Percentiles rank a stretch among this genome's conserved stretches.
Evolutionary conservation across 2,797 vertebrate species (phyloP).

Genomic region (Eurystomus glaucurus): DNA sequence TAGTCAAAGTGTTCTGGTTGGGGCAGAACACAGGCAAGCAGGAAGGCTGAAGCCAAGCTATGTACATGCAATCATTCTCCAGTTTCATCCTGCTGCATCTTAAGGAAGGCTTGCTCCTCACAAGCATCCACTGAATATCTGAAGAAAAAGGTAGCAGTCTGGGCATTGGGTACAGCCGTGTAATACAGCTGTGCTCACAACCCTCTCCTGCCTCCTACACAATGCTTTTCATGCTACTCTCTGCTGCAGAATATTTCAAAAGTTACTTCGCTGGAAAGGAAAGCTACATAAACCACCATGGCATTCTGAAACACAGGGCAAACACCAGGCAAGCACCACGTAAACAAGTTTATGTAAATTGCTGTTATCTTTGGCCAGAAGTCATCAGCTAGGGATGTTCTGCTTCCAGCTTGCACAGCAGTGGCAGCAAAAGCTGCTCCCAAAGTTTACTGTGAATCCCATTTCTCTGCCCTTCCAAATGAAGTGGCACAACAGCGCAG

Average conservation of each 20-base stretch:
- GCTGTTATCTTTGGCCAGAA: neutral
- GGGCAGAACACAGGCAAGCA: neutral
- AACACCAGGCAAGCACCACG: neutral
- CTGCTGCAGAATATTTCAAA: neutral
- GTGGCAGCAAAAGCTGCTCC: neutral
- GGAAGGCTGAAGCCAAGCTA: neutral
- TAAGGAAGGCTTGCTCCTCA: neutral
- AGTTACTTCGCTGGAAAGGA: neutral
- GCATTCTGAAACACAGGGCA: neutral
- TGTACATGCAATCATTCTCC: accelerated
- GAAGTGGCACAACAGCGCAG: neutral
- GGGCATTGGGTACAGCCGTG: neutral
- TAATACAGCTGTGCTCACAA: neutral
- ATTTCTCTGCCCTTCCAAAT: neutral
- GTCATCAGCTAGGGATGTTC: neutral
- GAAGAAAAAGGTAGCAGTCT: neutral
- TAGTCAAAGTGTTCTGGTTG: neutral
- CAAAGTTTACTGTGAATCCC: neutral
- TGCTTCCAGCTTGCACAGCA: neutral
- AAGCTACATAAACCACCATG: neutral
- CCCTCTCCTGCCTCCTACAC: neutral
- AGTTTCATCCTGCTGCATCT: neutral
- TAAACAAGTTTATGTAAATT: neutral
- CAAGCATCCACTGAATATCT: neutral
- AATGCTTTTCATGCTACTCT: neutral